Conservation (phyloP, 2,797 vertebrate genomes). For the Arnoldichthys spilopterus region DNA sequence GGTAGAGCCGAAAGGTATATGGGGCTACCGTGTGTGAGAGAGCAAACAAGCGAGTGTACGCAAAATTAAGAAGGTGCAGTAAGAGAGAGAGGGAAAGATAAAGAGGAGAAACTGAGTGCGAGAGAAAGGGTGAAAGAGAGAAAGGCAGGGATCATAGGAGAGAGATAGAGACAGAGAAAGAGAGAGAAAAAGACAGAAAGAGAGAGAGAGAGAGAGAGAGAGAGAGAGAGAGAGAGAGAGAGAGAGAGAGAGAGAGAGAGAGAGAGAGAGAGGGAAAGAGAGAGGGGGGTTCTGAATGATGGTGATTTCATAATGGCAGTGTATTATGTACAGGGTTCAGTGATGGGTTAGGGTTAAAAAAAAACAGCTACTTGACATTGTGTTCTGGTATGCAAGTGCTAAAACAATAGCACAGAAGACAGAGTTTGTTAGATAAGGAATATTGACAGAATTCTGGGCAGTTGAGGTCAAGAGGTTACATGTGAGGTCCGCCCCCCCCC, state of each 20-base stretch:
- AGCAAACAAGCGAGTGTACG: slow-evolving; percentile 2
- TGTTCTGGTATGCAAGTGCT: slow-evolving; percentile 65
- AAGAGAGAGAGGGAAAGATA: slow-evolving; percentile 3
- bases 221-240: slow-evolving; percentile 7
- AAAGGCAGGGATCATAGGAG: neutral
- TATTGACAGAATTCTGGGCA: slow-evolving; percentile 39
- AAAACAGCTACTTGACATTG: slow-evolving; percentile 83
- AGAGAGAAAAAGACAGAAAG: slow-evolving; percentile 3
- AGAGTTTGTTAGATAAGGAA: slow-evolving; percentile 7
- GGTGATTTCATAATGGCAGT: slow-evolving; percentile 97
- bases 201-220: slow-evolving; percentile 1
- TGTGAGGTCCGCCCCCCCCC: slow-evolving; percentile 53
- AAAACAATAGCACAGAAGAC: neutral
- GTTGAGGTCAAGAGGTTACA: slow-evolving; percentile 65
- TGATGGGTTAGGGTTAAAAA: slow-evolving; percentile 90
- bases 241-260: neutral
- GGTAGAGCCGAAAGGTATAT: slow-evolving; percentile 86
- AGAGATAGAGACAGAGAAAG: slow-evolving; percentile 76
- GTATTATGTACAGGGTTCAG: slow-evolving; percentile 97
- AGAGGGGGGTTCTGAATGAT: slow-evolving; percentile 90
- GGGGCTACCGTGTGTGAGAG: slow-evolving; percentile 19
- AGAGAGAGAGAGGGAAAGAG: slow-evolving; percentile 63
- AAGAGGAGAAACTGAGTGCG: slow-evolving; percentile 7
- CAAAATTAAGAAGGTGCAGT: neutral
- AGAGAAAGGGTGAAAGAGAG: neutral